Conservation (phyloP, 2,797 vertebrate genomes). For the Arremon brunneinucha region DNA sequence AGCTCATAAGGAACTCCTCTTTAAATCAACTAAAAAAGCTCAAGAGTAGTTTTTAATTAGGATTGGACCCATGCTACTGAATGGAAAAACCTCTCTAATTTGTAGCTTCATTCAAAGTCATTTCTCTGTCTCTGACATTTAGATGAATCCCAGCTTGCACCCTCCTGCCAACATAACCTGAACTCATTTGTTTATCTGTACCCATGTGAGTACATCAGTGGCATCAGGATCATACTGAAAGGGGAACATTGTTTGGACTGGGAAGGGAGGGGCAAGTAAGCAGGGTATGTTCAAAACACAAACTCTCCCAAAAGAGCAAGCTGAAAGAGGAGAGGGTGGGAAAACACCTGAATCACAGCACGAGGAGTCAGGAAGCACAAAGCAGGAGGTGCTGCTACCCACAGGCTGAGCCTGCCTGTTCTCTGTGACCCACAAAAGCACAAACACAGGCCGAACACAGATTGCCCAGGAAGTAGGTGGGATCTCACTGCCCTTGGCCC, state of each 20-base stretch:
- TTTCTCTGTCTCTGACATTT: background rate
- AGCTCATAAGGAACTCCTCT: background rate
- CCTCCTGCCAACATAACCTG: background rate
- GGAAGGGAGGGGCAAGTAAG: background rate
- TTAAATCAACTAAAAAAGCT: background rate
- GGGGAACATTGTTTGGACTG: background rate
- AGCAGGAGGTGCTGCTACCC: background rate
- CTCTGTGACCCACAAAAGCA: background rate
- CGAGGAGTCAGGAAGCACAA: background rate
- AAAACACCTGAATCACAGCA: background rate
- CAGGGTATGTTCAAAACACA: background rate
- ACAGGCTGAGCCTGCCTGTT: background rate
- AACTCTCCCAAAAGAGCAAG: background rate
- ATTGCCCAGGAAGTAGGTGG: constrained; percentile 16
- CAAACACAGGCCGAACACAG: background rate
- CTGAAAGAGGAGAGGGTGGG: background rate
- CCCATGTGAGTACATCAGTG: background rate
- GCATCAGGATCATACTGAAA: background rate
- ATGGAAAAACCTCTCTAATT: background rate
- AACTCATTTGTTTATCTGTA: background rate
- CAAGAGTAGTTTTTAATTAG: background rate
- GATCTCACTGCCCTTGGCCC: background rate
- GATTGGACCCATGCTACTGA: background rate
- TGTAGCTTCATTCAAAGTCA: background rate
- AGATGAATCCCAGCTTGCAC: background rate